Evolutionary conservation across 2,888 invertebrate species (phyloP), one percentile per base, ranked within the genome.

Genomic region (Zaprionus lineosus): DNA sequence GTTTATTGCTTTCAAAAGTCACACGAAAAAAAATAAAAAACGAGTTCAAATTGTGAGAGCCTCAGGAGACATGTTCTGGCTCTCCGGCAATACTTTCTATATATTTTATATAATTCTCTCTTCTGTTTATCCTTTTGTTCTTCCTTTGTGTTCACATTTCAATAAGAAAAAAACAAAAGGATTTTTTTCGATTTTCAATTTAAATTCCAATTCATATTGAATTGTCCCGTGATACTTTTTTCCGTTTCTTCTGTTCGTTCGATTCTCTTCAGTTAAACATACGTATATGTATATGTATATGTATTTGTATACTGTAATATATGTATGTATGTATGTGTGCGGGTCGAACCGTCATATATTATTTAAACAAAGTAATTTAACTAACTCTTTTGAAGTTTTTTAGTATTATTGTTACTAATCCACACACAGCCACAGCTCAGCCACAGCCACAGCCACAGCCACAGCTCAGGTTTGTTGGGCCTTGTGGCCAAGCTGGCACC

Each of bases 361-460:
- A 37, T 62, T 50, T 50, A 65, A 65, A 39, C 34, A 43, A 39
- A 47, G 65, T 68, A 68, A 53, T 44, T 51, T 34, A 70, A 63
- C 84, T 79, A 83, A 83, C 50, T 51, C 37, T 55, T 40, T 66
- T 63, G 52, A 76, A 74, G 81, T 55, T 40, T 66, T 63, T 48
- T 72, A 74, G 81, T 84, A 69, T 76, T 55, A 55, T 74, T 47
- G 70, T 78, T 65, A 79, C 55, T 72, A 69, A 53, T 59, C 65
- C 72, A 64, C 68, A 59, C 78, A 82, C 56, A 65, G 59, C 64
- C 50, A 65, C 60, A 61, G 73, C 62, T 58, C 50, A 68, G 71
- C 64, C 76, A 76, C 83, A 78, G 78, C 66, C 68, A 76, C 83
- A 78, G 78, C 66, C 68, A 79, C 74, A 68, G 18, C 50, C 46